phyloP scores from a whole-genome alignment of 2,888 invertebrate genomes.

The Argyresthia goedartella region DNA sequence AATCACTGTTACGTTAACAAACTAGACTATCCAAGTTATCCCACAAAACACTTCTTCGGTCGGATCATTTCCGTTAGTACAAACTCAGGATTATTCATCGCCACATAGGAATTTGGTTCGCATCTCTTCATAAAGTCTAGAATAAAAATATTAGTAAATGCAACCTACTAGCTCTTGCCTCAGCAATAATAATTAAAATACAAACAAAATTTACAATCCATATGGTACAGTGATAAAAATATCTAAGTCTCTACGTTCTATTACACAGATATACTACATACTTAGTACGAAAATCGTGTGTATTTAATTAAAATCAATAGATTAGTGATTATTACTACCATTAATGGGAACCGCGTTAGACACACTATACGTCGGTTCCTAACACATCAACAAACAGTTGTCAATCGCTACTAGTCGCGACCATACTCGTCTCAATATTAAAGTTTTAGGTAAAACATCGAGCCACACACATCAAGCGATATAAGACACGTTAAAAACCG shows the following conservation, averaged over 20 bases:
- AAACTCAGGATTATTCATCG: slow-evolving; percentile 11
- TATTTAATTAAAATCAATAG: neutral
- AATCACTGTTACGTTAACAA: slow-evolving; percentile 25
- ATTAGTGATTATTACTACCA: neutral
- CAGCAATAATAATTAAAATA: slow-evolving; percentile 23
- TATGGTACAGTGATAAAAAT: slow-evolving; percentile 33
- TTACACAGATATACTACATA: slow-evolving; percentile 13
- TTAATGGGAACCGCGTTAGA: neutral
- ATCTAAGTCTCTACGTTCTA: slow-evolving; percentile 14
- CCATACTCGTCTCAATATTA: neutral
- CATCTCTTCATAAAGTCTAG: slow-evolving; percentile 46
- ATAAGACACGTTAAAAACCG: neutral
- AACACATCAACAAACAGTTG: too few relatives aligned
- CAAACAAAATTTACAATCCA: slow-evolving; percentile 54
- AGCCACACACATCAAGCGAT: neutral
- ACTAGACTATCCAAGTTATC: neutral
- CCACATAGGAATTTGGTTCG: slow-evolving; percentile 56
- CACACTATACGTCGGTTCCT: neutral
- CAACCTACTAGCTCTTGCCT: slow-evolving; percentile 49
- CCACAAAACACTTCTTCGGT: slow-evolving; percentile 21
- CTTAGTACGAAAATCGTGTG: neutral
- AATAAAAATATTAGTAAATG: slow-evolving; percentile 68
- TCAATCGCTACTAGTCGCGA: neutral
- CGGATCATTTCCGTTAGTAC: neutral
- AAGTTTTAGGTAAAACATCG: neutral